These are phyloP conservation scores for Ctenomys sociabilis DNA, from an alignment of 2,113 vertebrate genomes.

Conservation along the genomic window DNA sequence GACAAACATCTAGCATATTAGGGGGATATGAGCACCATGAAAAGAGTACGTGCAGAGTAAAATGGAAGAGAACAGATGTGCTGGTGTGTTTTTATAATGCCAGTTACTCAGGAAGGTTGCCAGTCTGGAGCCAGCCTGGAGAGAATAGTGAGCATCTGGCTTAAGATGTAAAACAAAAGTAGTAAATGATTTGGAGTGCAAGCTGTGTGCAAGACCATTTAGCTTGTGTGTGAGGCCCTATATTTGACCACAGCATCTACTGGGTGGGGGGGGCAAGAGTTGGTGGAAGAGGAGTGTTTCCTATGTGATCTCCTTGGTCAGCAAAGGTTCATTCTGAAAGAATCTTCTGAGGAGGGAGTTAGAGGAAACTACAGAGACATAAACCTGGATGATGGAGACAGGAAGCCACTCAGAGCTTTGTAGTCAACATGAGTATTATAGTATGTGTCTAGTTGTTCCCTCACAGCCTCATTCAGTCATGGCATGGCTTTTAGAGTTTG, in stretches of 20 bases:
- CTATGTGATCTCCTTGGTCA: neutral
- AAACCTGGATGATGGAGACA: neutral
- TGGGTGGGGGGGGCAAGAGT: neutral
- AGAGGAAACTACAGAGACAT: neutral
- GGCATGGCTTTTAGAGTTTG: too few relatives aligned
- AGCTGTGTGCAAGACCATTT: neutral
- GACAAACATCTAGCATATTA: neutral
- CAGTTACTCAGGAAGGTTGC: neutral
- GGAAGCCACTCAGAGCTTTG: neutral
- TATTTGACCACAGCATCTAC: neutral
- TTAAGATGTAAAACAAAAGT: neutral
- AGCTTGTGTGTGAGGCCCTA: too few relatives aligned
- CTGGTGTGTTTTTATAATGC: neutral
- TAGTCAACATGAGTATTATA: neutral
- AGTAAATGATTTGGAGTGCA: neutral
- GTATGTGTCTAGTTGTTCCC: too few relatives aligned
- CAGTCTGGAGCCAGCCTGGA: neutral
- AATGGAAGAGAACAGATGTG: neutral
- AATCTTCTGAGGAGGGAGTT: neutral
- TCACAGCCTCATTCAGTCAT: too few relatives aligned
- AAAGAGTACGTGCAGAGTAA: neutral
- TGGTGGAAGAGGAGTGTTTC: neutral
- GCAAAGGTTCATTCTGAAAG: neutral
- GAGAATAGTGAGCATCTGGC: neutral
- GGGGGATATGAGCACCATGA: too few relatives aligned